Evolutionary conservation across 2,888 invertebrate genomes (phyloP).

Genomic region (Pinctada fucata): DNA sequence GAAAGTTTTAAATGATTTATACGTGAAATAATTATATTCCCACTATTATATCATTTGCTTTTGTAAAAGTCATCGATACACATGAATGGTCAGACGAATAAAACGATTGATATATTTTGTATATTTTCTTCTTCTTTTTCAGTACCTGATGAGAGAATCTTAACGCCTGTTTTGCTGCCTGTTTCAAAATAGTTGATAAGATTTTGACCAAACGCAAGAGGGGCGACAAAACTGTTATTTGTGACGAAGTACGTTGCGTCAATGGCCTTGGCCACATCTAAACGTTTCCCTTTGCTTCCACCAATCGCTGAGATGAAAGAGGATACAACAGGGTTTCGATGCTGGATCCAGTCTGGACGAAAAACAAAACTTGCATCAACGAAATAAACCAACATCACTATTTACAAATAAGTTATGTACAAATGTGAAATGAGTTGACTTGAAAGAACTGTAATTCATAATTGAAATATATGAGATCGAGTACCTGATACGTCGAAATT

Average conservation of each 20-base stretch:
- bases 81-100: too few relatives aligned
- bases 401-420: too few relatives aligned
- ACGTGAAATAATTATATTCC: too few relatives aligned
- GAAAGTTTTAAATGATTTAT: too few relatives aligned
- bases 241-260: background rate
- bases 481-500: too few relatives aligned
- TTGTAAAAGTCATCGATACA: too few relatives aligned
- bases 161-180: background rate
- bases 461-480: too few relatives aligned
- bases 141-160: constrained; percentile 3
- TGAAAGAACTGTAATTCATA: too few relatives aligned
- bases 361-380: too few relatives aligned
- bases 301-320: background rate
- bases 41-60: too few relatives aligned
- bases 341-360: background rate
- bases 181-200: background rate
- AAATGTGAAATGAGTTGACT: too few relatives aligned
- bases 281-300: background rate
- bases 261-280: background rate
- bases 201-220: background rate
- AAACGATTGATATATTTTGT: background rate
- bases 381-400: too few relatives aligned
- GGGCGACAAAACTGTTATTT: background rate
- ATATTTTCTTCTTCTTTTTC: background rate
- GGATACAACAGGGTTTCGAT: background rate